Percentiles rank a stretch among this genome's conserved stretches.
These are phyloP conservation scores for Girardinus metallicus DNA, from an alignment of 2,797 vertebrate species.

Conservation along the genomic window DNA sequence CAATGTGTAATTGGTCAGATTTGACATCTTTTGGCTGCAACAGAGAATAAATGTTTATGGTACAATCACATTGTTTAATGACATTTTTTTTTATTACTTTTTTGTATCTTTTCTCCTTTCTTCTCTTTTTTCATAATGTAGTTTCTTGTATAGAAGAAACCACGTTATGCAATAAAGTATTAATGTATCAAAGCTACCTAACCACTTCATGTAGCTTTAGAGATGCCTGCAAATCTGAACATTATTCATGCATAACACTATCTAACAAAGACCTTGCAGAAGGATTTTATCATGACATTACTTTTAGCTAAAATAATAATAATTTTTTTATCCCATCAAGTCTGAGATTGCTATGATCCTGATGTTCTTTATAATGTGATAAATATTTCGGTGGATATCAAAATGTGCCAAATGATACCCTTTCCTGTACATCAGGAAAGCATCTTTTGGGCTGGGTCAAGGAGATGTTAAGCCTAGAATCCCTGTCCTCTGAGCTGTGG, in stretches of 20 bases:
- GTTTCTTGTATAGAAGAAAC: slow-evolving; percentile 31
- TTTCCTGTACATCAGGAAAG: neutral
- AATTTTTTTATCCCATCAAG: neutral
- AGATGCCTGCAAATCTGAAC: neutral
- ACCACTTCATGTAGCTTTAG: neutral
- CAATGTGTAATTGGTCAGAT: neutral
- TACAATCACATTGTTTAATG: neutral
- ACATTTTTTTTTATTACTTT: neutral
- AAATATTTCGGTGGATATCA: neutral
- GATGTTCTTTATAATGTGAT: neutral
- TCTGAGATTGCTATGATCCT: neutral
- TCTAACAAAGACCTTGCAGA: neutral
- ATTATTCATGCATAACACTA: neutral
- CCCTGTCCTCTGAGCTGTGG: neutral
- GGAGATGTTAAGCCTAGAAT: neutral
- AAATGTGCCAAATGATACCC: neutral
- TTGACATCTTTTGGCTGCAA: neutral
- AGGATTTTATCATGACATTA: neutral
- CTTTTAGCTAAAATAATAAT: neutral
- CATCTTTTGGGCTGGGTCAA: neutral
- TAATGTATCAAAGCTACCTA: slow-evolving; percentile 31
- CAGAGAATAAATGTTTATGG: neutral
- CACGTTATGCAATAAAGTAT: too few species aligned
- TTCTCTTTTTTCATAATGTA: neutral
- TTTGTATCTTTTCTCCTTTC: slow-evolving; percentile 10